Evolutionary conservation across 1,140 invertebrate species (phyloP).

Genomic region (Zaprionus kolodkinae): DNA sequence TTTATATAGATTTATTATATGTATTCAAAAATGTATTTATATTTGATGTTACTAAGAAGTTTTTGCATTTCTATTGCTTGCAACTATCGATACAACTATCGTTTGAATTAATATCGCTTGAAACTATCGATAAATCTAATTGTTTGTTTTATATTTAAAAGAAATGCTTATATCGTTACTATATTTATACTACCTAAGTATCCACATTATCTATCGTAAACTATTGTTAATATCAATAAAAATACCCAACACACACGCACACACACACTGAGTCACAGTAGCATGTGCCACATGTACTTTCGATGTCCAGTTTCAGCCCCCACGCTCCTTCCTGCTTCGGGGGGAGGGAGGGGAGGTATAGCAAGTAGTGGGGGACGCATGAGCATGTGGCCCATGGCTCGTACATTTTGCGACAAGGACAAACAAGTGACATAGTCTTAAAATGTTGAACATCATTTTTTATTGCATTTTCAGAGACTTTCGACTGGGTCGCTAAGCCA

Average conservation of each 20-base stretch:
- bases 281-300: background rate
- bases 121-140: background rate
- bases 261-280: background rate
- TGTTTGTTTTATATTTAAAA: no score
- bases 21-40: no score
- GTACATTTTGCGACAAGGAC: slow-evolving; percentile 51
- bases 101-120: background rate
- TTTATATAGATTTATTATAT: no score
- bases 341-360: background rate
- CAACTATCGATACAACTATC: no score
- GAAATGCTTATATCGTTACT: no score
- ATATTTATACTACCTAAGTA: no score
- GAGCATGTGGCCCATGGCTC: slow-evolving; percentile 41
- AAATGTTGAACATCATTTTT: slow-evolving; percentile 64
- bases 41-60: no score
- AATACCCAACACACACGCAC: background rate
- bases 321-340: background rate
- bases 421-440: slow-evolving; percentile 62
- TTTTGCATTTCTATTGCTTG: no score
- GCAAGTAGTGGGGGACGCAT: background rate
- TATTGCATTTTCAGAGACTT: slow-evolving; percentile 56
- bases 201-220: background rate
- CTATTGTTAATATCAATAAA: background rate
- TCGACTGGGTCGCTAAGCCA: slow-evolving; percentile 17
- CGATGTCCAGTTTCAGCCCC: background rate